A percentile compares a stretch with the other conserved stretches of the same genome.
These are phyloP conservation scores for Ischnura elegans DNA, from an alignment of 2,888 invertebrate genomes.

Conservation along the genomic window DNA sequence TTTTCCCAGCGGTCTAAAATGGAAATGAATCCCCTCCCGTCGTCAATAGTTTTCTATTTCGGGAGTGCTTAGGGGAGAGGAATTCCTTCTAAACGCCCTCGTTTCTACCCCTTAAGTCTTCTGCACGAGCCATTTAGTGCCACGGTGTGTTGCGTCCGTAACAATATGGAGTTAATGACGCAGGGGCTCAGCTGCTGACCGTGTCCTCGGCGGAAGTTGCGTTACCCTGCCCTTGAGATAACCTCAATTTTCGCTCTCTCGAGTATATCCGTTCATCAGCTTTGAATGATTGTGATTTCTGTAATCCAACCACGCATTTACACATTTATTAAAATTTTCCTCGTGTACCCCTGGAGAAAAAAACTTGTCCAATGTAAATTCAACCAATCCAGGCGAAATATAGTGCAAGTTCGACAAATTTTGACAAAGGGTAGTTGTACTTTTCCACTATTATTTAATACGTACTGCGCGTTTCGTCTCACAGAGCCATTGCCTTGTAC, in stretches of 20 bases:
- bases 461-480: no score
- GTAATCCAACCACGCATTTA: no score
- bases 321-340: no score
- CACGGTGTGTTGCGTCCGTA: neutral
- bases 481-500: no score
- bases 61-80: neutral
- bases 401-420: no score
- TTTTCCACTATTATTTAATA: no score
- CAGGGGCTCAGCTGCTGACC: neutral
- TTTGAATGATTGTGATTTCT: no score
- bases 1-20: neutral
- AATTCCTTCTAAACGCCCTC: neutral
- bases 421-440: no score
- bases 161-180: neutral
- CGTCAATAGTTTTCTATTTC: constrained; percentile 1
- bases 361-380: no score
- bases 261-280: neutral
- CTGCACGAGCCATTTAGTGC: constrained; percentile 11
- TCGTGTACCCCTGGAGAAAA: no score
- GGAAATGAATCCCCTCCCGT: neutral
- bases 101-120: neutral
- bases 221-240: neutral
- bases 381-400: no score
- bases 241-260: neutral
- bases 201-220: neutral